phyloP scores from a whole-genome alignment of 2,113 vertebrate species.

The Atherinomorus stipes region DNA sequence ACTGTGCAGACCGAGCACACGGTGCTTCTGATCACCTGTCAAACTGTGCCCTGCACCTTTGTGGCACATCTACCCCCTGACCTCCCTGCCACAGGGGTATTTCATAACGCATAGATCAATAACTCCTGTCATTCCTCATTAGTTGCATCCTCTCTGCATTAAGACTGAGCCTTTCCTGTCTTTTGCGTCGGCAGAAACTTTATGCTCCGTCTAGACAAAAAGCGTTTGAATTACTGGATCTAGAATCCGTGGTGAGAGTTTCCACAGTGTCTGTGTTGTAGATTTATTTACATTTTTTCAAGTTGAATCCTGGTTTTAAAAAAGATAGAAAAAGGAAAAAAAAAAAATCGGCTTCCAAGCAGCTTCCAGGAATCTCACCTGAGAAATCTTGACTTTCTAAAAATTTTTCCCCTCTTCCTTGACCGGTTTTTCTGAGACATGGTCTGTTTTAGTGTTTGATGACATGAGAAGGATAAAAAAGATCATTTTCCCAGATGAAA shows the following conservation, averaged over 20 bases:
- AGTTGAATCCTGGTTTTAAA: constrained; percentile 42
- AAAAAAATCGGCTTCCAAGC: constrained; percentile 23
- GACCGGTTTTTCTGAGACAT: no score
- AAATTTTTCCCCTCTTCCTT: background rate
- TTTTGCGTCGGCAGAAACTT: constrained; percentile 15
- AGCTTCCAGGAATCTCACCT: constrained; percentile 12
- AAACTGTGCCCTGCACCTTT: constrained; percentile 23
- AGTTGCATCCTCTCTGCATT: constrained; percentile 32
- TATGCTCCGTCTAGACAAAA: constrained; percentile 19
- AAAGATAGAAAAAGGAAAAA: constrained; percentile 27
- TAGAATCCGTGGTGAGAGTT: constrained; percentile 8
- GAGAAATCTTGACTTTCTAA: constrained; percentile 21
- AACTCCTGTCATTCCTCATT: constrained; percentile 64
- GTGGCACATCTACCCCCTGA: constrained; percentile 21
- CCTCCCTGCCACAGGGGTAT: constrained; percentile 48
- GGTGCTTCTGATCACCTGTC: constrained; percentile 13
- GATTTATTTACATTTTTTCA: constrained; percentile 28
- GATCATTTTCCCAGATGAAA: no score
- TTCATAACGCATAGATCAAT: constrained; percentile 69
- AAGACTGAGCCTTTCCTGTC: constrained; percentile 8
- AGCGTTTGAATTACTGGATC: constrained; percentile 41
- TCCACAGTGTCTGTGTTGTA: background rate
- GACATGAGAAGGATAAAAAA: no score
- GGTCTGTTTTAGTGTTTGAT: no score
- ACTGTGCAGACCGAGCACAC: no score